Evolutionary conservation across 2,797 vertebrate species (phyloP).

Genomic region (Clarias laeviceps): DNA sequence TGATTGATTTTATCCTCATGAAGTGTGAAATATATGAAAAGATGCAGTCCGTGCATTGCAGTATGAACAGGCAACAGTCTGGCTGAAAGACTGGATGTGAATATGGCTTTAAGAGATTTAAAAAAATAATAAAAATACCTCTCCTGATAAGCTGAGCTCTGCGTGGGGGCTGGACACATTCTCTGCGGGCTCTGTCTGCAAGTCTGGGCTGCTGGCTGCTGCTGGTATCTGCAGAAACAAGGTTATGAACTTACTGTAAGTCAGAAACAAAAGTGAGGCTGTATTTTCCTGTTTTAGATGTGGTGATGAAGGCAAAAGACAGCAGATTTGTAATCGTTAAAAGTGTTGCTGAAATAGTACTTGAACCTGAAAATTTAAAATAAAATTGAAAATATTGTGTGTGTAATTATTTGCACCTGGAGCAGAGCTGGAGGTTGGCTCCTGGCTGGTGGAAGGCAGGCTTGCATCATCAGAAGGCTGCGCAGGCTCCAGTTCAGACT

Average conservation of each 20-base stretch:
- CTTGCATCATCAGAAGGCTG: slow-evolving; percentile 87
- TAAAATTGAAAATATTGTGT: background rate
- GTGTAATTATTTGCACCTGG: slow-evolving; percentile 69
- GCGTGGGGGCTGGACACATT: slow-evolving; percentile 34
- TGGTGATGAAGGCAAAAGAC: no score
- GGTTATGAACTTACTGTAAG: background rate
- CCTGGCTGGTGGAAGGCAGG: slow-evolving; percentile 93
- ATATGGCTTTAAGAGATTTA: background rate
- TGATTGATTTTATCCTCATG: background rate
- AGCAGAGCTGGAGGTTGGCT: slow-evolving; percentile 83
- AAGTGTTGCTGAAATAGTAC: background rate
- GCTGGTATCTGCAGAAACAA: slow-evolving; percentile 38
- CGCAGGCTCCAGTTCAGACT: slow-evolving; percentile 82
- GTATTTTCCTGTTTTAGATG: background rate
- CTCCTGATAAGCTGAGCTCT: slow-evolving; percentile 50
- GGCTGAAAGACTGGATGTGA: background rate
- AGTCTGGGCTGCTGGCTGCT: slow-evolving; percentile 44
- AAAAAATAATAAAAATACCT: slow-evolving; percentile 16
- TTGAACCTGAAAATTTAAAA: background rate
- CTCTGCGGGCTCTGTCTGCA: slow-evolving; percentile 40
- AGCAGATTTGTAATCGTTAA: background rate
- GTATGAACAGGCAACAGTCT: background rate
- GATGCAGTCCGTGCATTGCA: background rate
- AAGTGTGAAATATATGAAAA: background rate
- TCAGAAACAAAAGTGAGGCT: no score